phyloP scores from a whole-genome alignment of 1,140 invertebrate genomes.

The Mactra quadrangularis region DNA sequence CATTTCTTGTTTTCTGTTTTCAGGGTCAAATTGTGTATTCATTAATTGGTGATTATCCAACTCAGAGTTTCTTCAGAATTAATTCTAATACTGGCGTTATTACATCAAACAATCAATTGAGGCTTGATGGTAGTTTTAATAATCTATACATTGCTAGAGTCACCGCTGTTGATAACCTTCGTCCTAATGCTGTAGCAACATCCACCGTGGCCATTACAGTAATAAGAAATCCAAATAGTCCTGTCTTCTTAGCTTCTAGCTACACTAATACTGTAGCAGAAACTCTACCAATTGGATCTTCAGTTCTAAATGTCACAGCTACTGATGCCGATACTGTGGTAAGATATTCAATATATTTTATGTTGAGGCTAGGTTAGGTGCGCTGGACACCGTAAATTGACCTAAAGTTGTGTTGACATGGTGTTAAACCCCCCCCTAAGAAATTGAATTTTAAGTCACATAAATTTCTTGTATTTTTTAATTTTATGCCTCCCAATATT shows the following conservation, averaged over 20 bases:
- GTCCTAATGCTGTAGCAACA: conserved; percentile 92
- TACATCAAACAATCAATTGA: conserved; percentile 48
- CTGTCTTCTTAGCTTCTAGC: conserved; percentile 87
- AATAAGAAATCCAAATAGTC: conserved; percentile 88
- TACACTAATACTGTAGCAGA: conserved; percentile 62
- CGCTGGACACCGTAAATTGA: too few relatives aligned
- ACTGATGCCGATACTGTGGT: conserved; percentile 73
- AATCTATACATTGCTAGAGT: conserved; percentile 83
- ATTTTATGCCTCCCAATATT: too few relatives aligned
- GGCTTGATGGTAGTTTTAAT: conserved; percentile 16
- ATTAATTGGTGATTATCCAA: conserved; percentile 72
- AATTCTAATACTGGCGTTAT: conserved; percentile 58
- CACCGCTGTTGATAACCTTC: conserved; percentile 92
- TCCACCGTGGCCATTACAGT: conserved; percentile 92
- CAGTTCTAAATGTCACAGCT: conserved; percentile 67
- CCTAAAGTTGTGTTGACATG: too few relatives aligned
- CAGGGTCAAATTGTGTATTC: conserved; percentile 69
- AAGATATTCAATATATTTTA: conserved; percentile 3
- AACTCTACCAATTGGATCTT: conserved; percentile 38
- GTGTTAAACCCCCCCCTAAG: background rate
- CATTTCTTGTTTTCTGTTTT: too few relatives aligned
- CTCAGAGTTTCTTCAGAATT: conserved; percentile 71
- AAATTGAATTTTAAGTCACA: background rate
- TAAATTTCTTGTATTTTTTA: too few relatives aligned
- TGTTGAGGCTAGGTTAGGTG: too few relatives aligned